Evolutionary conservation across 1,140 invertebrate genomes (phyloP).

Genomic region (Microplitis demolitor): DNA sequence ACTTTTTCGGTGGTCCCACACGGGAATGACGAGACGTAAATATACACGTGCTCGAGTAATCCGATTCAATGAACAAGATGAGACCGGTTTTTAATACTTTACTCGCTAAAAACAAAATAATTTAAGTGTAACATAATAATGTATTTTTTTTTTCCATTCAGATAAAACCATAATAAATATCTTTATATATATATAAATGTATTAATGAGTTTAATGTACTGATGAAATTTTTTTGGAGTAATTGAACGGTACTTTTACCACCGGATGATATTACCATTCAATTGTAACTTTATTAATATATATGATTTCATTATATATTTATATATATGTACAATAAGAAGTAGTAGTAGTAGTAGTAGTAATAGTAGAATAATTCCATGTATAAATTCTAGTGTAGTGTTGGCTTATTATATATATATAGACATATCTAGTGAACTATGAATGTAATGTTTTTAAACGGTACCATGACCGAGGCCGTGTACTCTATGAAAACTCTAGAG

Average conservation of each 20-base stretch:
- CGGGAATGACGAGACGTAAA: background rate
- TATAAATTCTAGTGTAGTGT: background rate
- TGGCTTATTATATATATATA: background rate
- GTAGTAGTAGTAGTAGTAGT: background rate
- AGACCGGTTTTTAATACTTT: background rate
- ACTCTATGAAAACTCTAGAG: background rate
- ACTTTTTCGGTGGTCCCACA: background rate
- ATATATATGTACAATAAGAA: background rate
- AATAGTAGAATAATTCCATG: background rate
- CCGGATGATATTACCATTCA: constrained; percentile 18
- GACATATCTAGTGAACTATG: too few species aligned
- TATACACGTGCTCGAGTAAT: background rate
- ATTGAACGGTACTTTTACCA: constrained; percentile 11
- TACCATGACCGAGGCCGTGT: constrained; percentile 28
- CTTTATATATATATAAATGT: background rate
- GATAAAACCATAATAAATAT: background rate
- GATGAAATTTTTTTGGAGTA: constrained; percentile 6
- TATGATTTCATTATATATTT: background rate
- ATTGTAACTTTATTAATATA: background rate
- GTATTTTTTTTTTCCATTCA: background rate
- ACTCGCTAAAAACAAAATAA: background rate
- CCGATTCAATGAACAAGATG: background rate
- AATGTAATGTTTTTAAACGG: constrained; percentile 26
- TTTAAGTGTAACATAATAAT: background rate
- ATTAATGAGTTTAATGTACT: background rate